Conservation (phyloP, 2,888 invertebrate genomes). For the Ophion slaviceki region DNA sequence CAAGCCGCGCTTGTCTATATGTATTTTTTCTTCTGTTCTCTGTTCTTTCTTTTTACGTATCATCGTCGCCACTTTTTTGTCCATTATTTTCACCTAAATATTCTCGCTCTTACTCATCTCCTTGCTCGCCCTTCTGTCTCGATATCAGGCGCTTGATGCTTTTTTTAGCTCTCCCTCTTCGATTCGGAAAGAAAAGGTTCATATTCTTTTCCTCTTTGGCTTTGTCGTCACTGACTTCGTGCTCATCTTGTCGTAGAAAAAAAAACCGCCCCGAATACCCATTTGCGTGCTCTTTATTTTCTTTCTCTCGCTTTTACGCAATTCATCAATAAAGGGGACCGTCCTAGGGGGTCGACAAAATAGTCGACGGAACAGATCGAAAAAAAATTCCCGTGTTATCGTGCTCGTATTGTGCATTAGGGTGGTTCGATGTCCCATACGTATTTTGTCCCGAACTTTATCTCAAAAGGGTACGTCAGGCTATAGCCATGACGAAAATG, state of each 20-base stretch:
- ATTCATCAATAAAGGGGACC: constrained; percentile 3
- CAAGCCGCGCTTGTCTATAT: constrained; percentile 50
- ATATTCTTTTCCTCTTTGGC: constrained; percentile 24
- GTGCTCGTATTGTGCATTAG: neutral
- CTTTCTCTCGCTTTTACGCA: neutral
- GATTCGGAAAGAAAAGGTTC: neutral
- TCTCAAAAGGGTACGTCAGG: neutral
- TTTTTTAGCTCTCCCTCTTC: constrained; percentile 23
- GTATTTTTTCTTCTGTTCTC: constrained; percentile 17
- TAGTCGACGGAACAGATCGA: neutral
- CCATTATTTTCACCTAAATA: constrained; percentile 61
- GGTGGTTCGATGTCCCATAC: neutral
- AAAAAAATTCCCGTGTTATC: neutral
- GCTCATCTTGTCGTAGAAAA: neutral
- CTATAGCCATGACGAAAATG: neutral
- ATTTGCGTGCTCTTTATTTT: neutral
- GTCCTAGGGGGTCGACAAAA: neutral
- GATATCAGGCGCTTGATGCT: constrained; percentile 24
- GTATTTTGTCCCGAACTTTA: neutral
- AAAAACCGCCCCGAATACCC: constrained; percentile 7
- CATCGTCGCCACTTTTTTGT: constrained; percentile 61
- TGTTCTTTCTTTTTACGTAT: constrained; percentile 33
- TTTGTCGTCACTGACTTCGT: constrained; percentile 25
- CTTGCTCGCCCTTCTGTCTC: neutral
- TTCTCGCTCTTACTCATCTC: constrained; percentile 46